Evolutionary conservation across 2,888 invertebrate genomes (phyloP).

Genomic region (Drosophila robusta): DNA sequence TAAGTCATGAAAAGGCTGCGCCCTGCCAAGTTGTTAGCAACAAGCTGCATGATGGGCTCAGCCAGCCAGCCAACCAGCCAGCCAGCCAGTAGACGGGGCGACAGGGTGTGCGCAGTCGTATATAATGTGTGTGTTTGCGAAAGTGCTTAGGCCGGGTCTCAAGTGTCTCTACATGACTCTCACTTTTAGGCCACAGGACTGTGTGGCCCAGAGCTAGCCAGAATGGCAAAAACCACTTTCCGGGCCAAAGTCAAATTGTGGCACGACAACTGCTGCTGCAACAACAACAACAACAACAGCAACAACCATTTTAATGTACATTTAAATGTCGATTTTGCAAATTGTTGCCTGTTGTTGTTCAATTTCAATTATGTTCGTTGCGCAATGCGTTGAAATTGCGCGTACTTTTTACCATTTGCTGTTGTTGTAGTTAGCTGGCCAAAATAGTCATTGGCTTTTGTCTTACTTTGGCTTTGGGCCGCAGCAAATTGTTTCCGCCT

Average conservation of each 20-base stretch:
- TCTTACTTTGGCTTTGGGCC: conserved; percentile 45
- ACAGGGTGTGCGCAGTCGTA: neutral
- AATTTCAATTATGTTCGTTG: conserved; percentile 73
- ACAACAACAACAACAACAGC: conserved; percentile 30
- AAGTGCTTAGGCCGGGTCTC: conserved; percentile 73
- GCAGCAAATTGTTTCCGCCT: conserved; percentile 76
- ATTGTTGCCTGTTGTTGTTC: conserved; percentile 65
- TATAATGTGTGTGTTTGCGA: conserved; percentile 51
- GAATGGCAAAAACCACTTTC: conserved; percentile 59
- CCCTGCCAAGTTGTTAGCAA: conserved; percentile 71
- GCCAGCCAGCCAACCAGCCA: neutral
- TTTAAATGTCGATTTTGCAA: conserved; percentile 79
- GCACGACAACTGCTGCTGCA: conserved; percentile 39
- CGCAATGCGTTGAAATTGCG: conserved; percentile 77
- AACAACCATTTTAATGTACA: conserved; percentile 64
- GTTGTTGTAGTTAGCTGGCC: conserved; percentile 35
- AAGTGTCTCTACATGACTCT: conserved; percentile 78
- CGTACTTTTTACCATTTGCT: conserved; percentile 48
- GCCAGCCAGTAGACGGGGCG: neutral
- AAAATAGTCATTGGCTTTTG: conserved; percentile 70
- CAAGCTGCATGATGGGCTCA: conserved; percentile 9
- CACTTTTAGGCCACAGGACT: conserved; percentile 63
- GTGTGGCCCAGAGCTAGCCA: conserved; percentile 32
- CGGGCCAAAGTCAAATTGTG: conserved; percentile 29
- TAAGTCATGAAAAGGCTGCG: conserved; percentile 75